phyloP scores from a whole-genome alignment of 2,113 vertebrate genomes.

The Microtus pennsylvanicus region DNA sequence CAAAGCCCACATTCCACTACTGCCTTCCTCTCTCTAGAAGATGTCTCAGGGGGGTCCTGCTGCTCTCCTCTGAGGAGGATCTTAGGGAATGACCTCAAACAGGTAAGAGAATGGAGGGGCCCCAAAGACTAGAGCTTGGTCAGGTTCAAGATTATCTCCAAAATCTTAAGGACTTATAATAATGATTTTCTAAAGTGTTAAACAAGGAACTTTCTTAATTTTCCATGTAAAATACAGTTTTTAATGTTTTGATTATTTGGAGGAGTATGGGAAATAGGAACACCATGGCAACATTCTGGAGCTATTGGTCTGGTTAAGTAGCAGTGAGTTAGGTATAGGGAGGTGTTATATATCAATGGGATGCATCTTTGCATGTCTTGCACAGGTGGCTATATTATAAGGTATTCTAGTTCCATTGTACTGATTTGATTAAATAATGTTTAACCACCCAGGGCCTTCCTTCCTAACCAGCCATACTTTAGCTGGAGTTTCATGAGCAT shows the following conservation, averaged over 20 bases:
- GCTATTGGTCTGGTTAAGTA: not conserved
- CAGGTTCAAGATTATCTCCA: not conserved
- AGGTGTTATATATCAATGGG: not conserved
- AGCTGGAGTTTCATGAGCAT: not conserved
- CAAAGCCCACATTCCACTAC: not conserved
- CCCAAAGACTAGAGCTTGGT: not conserved
- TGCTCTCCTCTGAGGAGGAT: not conserved
- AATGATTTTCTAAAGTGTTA: constrained; percentile 22
- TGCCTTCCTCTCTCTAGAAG: not conserved
- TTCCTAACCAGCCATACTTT: not conserved
- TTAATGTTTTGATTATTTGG: constrained; percentile 1
- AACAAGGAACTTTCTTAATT: not conserved
- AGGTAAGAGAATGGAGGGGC: not conserved
- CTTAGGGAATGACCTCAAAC: not conserved
- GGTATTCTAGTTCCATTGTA: not conserved
- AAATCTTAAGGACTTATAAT: constrained; percentile 4
- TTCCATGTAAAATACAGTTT: not conserved
- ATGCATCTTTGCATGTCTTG: not conserved
- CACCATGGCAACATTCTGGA: not conserved
- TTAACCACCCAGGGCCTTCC: not conserved
- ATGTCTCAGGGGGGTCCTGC: not conserved
- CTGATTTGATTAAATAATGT: not conserved
- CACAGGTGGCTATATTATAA: not conserved
- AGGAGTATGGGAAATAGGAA: not conserved
- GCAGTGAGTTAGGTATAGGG: not conserved